Percentiles rank a stretch among this genome's conserved stretches.
Evolutionary conservation across 2,797 vertebrate genomes (phyloP).

Genomic region (Alectoris magna): DNA sequence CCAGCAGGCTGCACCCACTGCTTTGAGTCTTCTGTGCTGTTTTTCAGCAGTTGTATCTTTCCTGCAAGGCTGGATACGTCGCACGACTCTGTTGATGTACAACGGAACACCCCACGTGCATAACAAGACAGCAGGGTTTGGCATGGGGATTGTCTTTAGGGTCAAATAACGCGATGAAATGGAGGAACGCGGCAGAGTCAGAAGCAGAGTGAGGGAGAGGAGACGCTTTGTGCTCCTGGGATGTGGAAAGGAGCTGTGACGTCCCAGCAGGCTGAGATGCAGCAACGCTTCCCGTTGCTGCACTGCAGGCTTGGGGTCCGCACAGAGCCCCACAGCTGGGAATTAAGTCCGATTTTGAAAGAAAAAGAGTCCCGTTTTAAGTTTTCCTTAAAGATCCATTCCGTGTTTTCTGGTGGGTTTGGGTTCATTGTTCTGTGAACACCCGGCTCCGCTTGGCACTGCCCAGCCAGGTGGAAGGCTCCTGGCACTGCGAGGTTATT

Average conservation of each 20-base stretch:
- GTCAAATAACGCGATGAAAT: background rate
- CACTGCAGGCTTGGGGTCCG: background rate
- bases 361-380: background rate
- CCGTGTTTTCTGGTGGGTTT: background rate
- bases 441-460: accelerated
- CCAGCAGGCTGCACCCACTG: too few species aligned
- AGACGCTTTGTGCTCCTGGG: background rate
- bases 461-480: background rate
- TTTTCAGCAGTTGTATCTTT: background rate
- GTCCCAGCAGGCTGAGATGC: background rate
- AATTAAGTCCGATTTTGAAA: background rate
- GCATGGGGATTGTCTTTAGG: background rate
- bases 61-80: background rate
- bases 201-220: background rate
- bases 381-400: background rate
- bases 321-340: background rate
- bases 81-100: background rate
- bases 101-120: background rate
- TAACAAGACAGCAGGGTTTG: background rate
- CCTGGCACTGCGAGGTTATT: background rate
- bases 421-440: background rate
- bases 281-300: background rate
- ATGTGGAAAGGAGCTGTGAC: background rate
- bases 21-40: background rate
- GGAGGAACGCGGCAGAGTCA: background rate